Evolutionary conservation across 2,797 vertebrate genomes (phyloP), one percentile per base, ranked within the genome.

Genomic region (Catostomus latipinnis): DNA sequence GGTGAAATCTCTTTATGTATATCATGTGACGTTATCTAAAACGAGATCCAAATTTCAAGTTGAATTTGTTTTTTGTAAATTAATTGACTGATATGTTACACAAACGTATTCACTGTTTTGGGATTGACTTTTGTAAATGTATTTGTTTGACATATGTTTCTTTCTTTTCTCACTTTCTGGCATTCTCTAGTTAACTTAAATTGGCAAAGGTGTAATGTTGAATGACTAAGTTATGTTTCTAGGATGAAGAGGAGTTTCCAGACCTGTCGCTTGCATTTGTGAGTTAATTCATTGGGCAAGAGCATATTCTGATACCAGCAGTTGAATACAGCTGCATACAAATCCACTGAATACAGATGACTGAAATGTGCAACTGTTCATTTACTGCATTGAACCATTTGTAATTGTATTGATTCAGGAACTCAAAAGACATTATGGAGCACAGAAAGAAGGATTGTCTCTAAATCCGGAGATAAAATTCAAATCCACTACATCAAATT

Each of bases 181-280:
- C 34, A 34, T 34, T 34, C 34, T 34, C 34, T 34, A 34, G 34
- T 34, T 34, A 34, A 34, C 34, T 34, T 34, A 34, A 34, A 34
- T 34, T 34, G 34, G 34, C 34, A 34, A 34, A 5, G 9, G 58
- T 9, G 7, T 62, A 62, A 49, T 50, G 6, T 10, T 61, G 16
- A 74, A 13, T 53, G 6, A 52, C 10, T 11, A 22, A 69, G 11
- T 34, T 74, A 58, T 70, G 2, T 81, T 34, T 76, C 57, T 74
- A 98, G 98, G 97, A 98, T 92, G 93, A 95, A 84, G 95, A 97
- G 61, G 98, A 99, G 84, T 99, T 99, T 87, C 97, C 98, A 81
- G 94, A 94, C 80, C 89, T 99, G 89, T 84, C 90, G 74, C 86
- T 91, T 77, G 89, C 94, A 72, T 77, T 67, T 8, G 81, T 80